Percentiles rank a stretch among this genome's conserved stretches.
Conservation (phyloP, 1,140 invertebrate species). For the Andrena cerasifolii region DNA sequence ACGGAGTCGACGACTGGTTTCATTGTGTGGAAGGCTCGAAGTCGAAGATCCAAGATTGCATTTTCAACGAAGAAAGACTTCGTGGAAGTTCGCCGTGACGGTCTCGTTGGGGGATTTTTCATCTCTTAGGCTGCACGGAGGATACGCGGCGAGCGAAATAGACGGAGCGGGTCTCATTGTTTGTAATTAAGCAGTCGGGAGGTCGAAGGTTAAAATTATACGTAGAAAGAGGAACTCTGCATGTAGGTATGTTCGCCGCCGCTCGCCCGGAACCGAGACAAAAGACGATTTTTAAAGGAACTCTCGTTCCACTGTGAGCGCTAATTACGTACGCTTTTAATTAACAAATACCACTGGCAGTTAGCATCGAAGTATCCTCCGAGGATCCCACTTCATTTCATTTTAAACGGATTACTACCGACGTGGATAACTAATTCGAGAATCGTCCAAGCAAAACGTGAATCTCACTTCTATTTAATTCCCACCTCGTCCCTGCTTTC, state of each 20-base stretch:
- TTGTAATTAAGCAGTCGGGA: slow-evolving; percentile 4
- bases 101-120: no score
- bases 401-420: background rate
- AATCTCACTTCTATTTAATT: background rate
- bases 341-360: background rate
- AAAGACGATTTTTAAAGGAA: slow-evolving; percentile 9
- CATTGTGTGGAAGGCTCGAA: no score
- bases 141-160: no score
- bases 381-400: background rate
- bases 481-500: background rate
- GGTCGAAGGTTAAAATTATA: slow-evolving; percentile 6
- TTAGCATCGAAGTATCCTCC: background rate
- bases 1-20: no score
- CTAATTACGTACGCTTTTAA: slow-evolving; percentile 10
- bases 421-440: background rate
- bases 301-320: background rate
- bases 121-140: no score
- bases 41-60: no score
- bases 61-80: no score
- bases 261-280: background rate
- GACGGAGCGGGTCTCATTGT: no score
- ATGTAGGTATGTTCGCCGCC: background rate
- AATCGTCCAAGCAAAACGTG: background rate
- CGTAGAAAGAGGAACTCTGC: background rate
- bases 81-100: no score